These are phyloP conservation scores for Rhabdornis inornatus DNA, from an alignment of 2,113 vertebrate genomes.

Conservation along the genomic window DNA sequence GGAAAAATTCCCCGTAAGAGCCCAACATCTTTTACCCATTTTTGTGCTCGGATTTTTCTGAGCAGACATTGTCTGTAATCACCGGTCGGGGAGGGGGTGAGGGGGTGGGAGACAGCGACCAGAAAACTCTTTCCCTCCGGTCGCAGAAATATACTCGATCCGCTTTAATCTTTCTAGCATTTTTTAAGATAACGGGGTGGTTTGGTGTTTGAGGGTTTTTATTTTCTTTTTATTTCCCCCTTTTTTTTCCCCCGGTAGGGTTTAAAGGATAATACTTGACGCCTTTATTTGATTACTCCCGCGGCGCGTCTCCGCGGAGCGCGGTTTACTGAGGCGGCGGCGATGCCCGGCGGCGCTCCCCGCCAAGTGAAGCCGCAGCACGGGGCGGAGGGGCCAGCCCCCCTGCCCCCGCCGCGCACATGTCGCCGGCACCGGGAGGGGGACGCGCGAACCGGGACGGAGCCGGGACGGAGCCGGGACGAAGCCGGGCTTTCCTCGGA, in stretches of 20 bases:
- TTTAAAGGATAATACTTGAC: background rate
- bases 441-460: background rate
- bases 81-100: background rate
- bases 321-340: background rate
- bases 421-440: background rate
- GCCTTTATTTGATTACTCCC: background rate
- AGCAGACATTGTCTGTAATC: background rate
- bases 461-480: background rate
- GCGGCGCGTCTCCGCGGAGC: background rate
- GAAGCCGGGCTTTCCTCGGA: background rate
- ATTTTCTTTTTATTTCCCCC: background rate
- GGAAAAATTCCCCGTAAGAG: conserved; percentile 75
- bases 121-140: background rate
- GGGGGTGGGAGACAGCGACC: background rate
- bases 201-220: background rate
- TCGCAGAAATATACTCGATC: background rate
- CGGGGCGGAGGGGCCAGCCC: background rate
- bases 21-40: conserved; percentile 74
- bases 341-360: background rate
- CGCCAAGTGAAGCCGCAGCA: background rate
- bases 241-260: rapidly evolving
- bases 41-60: conserved; percentile 56
- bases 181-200: background rate
- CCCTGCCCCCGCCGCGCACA: background rate
- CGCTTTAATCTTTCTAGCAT: background rate